Base-by-base conservation (phyloP, 1,140 invertebrate genomes). In the Hyles vespertilio region DNA sequence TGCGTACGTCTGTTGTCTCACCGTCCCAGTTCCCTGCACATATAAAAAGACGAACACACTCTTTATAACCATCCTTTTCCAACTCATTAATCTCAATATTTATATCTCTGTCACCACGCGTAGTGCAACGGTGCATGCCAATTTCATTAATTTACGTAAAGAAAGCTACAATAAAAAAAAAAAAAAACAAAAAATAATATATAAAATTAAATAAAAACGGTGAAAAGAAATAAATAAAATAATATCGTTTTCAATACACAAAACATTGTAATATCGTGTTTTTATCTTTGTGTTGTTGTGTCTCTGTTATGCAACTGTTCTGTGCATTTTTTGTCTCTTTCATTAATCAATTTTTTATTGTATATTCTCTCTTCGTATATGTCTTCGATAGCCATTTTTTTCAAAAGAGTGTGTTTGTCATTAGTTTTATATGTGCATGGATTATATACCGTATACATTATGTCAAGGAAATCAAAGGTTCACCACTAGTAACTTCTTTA, bases 351-450 rank as follows among this genome's bases (percentile, higher is more conserved):
- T 11, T 48, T 48, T 22, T 5, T 53, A 10, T 53, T n/a, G 5
- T 51, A 32, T 51, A 10, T 3, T 51, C 22, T 5, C 3, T 32
- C 10, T 33, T n/a, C 10, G 12, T 12, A 51, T 60, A 70, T 40
- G 36, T 40, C 8, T 8, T 40, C 36, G 36, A 40, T 40, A 40
- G 36, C 36, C 36, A 2, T 75, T 70, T 69, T 61, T 61, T 58
- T 56, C 49, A 36, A 56, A 70, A 78, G 84, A 90, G 88, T 90
- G 87, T 90, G 87, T 87, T 87, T 89, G 88, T 87, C 87, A 84
- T 84, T 85, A 72, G 79, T 83, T 76, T 81, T 84, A 86, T 87
- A 89, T 90, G 88, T 90, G 87, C 88, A 89, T 89, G 86, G 82
- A 83, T 77, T 77, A 84, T 70, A 51, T 32, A 48, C n/a, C n/a